Conservation (phyloP, 2,797 vertebrate genomes). For the Clarias platycephalus region DNA sequence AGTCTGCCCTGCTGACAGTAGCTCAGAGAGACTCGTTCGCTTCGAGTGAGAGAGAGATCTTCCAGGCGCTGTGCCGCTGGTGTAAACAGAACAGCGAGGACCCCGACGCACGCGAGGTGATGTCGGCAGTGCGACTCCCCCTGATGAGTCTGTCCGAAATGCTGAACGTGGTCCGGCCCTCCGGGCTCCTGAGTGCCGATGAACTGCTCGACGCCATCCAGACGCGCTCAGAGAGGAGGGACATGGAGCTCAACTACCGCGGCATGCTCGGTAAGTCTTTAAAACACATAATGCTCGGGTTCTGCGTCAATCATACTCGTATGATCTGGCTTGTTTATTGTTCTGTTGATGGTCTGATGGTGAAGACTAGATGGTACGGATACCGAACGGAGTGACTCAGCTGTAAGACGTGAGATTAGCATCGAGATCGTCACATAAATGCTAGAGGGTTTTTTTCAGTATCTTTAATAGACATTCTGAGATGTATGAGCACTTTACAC, state of each 20-base stretch:
- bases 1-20: slow-evolving; percentile 88
- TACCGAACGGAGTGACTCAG: background rate
- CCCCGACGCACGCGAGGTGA: slow-evolving; percentile 80
- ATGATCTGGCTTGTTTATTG: background rate
- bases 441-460: background rate
- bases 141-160: slow-evolving; percentile 96
- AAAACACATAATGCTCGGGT: background rate
- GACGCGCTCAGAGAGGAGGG: slow-evolving; percentile 92
- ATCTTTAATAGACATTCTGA: no score
- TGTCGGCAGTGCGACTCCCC: slow-evolving; percentile 90
- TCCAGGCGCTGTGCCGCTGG: slow-evolving; percentile 92
- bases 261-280: slow-evolving; percentile 91
- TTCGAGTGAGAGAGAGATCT: slow-evolving; percentile 94
- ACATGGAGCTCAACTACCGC: slow-evolving; percentile 98
- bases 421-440: background rate
- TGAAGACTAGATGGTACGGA: background rate
- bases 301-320: background rate
- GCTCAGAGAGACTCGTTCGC: slow-evolving; percentile 92
- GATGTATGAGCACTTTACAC: background rate
- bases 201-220: slow-evolving; percentile 96
- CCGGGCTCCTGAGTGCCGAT: slow-evolving; percentile 88
- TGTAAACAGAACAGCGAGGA: slow-evolving; percentile 88
- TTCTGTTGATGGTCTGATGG: background rate
- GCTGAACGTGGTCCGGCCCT: slow-evolving; percentile 92
- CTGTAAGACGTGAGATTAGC: background rate